Base-by-base conservation (phyloP, 2,888 invertebrate genomes). In the Protodeltote pygarga region DNA sequence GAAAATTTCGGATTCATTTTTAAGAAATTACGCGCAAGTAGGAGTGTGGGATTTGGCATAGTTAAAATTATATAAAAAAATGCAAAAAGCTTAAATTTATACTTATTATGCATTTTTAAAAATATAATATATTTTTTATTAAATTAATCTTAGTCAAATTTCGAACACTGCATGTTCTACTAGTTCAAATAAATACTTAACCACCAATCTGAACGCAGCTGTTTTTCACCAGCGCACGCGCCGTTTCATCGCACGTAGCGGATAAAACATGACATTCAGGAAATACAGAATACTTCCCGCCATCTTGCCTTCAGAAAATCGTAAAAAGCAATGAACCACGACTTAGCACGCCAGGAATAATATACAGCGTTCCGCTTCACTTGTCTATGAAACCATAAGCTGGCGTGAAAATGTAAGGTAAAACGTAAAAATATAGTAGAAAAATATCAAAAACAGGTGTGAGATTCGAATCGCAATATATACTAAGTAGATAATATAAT, bases 281-380 rank as follows among this genome's bases (percentile, higher is more conserved):
- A 39, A 45, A 55, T 11, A 46, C 40, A 27, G 17, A 20, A 54
- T 35, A 9, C 39, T 40, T 25, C 23, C 20, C 32, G 38, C 37
- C 44, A 27, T 39, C n/a, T 41, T 42, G 31, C 21, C 29, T 34
- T 28, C 45, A 46, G 20, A 50, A 25, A 46, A 50, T 50, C 59
- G 33, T 67, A 66, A 66, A 66, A 70, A 34, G 48, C 59, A 63
- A 63, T 55, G 63, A 52, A 44, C 47, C 47, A 41, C 32, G 34
- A 40, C 21, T 23, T 33, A 16, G 27, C 38, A 28, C 19, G 25
- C 31, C 37, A 38, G 17, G 24, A 34, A 45, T 25, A 47, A 20
- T 25, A 34, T 34, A 31, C 10, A 31, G 17, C 29, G 49, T 60
- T 57, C 34, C 50, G 59, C 49, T 57, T 37, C 32, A 54, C 13